These are phyloP conservation scores for Myzus persicae DNA, from an alignment of 1,140 invertebrate species.

Conservation along the genomic window DNA sequence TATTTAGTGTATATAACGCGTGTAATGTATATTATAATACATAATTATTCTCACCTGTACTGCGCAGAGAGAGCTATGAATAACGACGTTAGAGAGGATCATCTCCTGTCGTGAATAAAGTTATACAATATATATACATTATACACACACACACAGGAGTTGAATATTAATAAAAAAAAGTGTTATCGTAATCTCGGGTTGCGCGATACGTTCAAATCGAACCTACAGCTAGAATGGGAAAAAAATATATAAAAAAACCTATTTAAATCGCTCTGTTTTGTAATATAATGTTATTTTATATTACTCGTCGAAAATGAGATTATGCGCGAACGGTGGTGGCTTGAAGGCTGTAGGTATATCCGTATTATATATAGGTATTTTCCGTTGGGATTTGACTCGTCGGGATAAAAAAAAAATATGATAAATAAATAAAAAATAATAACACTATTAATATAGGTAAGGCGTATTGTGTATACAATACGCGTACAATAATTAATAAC, in stretches of 20 bases:
- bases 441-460: background rate
- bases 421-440: background rate
- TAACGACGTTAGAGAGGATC: background rate
- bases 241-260: background rate
- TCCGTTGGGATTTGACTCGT: background rate
- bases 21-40: too few relatives aligned
- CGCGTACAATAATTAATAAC: background rate
- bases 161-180: background rate
- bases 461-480: background rate
- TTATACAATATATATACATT: background rate
- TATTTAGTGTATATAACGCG: too few relatives aligned
- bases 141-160: background rate
- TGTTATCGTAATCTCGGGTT: background rate
- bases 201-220: background rate
- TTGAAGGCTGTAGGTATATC: background rate
- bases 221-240: too few relatives aligned
- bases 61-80: background rate
- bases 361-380: background rate
- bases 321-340: background rate
- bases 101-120: background rate
- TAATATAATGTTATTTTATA: constrained; percentile 13
- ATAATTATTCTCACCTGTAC: too few relatives aligned
- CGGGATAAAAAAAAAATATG: background rate
- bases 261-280: constrained; percentile 7
- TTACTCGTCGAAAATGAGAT: background rate